These are phyloP conservation scores for Dascyllus trimaculatus DNA, from an alignment of 2,113 vertebrate species.

Conservation along the genomic window DNA sequence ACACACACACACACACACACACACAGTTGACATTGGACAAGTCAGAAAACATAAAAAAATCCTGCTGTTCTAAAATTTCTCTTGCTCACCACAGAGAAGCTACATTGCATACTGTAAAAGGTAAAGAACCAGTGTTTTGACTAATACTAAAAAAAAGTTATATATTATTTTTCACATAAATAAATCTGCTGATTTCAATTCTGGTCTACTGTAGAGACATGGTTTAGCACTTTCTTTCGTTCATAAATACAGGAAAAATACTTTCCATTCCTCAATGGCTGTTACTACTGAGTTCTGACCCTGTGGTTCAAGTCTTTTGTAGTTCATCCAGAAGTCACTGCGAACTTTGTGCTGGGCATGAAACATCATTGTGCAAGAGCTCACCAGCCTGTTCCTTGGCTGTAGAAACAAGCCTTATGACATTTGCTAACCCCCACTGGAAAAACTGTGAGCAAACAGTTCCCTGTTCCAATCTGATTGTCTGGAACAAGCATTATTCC, in stretches of 20 bases:
- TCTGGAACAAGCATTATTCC: constrained; percentile 42
- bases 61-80: constrained; percentile 53
- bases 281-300: background rate
- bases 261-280: constrained; percentile 1
- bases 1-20: background rate
- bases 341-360: background rate
- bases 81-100: constrained; percentile 55
- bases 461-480: constrained; percentile 27
- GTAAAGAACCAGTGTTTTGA: constrained; percentile 71
- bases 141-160: constrained; percentile 70
- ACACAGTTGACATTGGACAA: constrained; percentile 32
- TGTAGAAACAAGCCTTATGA: background rate
- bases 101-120: constrained; percentile 73
- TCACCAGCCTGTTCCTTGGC: background rate
- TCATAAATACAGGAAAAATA: constrained; percentile 26
- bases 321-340: background rate
- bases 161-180: constrained; percentile 78
- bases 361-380: constrained; percentile 1
- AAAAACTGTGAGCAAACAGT: constrained; percentile 15
- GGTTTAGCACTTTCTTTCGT: constrained; percentile 48
- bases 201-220: constrained; percentile 29
- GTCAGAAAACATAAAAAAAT: constrained; percentile 58
- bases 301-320: constrained; percentile 27
- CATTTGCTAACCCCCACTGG: background rate
- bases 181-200: constrained; percentile 68